Base-by-base conservation (phyloP, 2,888 invertebrate genomes). In the Eubasilissa splendida region DNA sequence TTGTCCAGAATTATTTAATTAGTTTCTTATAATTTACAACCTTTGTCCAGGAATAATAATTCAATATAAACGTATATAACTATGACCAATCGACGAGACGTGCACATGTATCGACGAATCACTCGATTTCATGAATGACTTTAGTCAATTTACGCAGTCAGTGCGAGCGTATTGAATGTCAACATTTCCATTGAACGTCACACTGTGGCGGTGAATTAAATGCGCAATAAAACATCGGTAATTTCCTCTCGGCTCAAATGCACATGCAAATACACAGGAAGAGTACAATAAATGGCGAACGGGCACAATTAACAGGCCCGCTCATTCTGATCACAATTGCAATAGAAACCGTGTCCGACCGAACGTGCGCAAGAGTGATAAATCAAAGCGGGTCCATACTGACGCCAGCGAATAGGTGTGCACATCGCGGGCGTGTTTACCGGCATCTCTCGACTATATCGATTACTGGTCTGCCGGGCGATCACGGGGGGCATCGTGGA, bases 261-360 rank as follows among this genome's bases (percentile, higher is more conserved):
- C 56, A 33, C 74, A 75, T 66, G 79, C 79, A 79, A 79, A 79
- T 79, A 42, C 14, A 58, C 66, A 75, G 79, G 79, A 79, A 79
- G 58, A 75, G 59, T 54, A 63, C 59, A 68, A 79, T 79, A 66
- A 75, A 79, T 79, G 63, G 66, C 65, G 33, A 73, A 73, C 71
- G n/a, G 33, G 22, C 56, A 42, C 14, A 73, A 78, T 78, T 78
- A 78, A 54, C 65, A 22, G 12, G 12, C 14, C 70, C 33, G 60
- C 70, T 33, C 71, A 71, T 77, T 56, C 71, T 14, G n/a, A 31
- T 33, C 56, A 56, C 58, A 73, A 66, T 66, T 66, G 53, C 53
- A 22, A 54, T 22, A 53, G 71, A 73, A 4, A 22, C 22, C 5
- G 58, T 8, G 42, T 42, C 42, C 42, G 42, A 42, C 42, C 42